These are phyloP conservation scores for Zelleria hepariella DNA, from an alignment of 2,888 invertebrate genomes.

Conservation along the genomic window DNA sequence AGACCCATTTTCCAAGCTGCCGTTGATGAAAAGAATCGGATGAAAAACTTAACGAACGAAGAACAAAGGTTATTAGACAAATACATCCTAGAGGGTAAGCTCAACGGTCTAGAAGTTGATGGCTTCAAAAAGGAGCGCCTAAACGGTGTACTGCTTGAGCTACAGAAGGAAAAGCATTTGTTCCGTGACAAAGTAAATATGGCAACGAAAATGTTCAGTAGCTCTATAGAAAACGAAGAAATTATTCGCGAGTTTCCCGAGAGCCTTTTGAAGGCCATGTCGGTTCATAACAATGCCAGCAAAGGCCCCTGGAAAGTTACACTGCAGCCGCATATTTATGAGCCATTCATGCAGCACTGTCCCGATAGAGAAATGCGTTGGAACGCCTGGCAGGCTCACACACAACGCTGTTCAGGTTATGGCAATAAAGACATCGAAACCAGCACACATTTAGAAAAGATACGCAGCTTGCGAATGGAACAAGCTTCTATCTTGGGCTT, in stretches of 20 bases:
- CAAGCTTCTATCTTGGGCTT: conserved; percentile 86
- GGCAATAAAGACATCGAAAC: conserved; percentile 77
- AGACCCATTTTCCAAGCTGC: conserved; percentile 78
- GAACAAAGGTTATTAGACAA: conserved; percentile 82
- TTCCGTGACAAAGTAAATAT: conserved; percentile 79
- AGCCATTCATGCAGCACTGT: conserved; percentile 87
- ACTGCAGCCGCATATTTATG: conserved; percentile 79
- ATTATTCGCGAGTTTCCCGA: conserved; percentile 82
- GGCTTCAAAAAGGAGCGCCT: conserved; percentile 60
- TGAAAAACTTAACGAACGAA: conserved; percentile 67
- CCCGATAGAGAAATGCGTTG: conserved; percentile 82
- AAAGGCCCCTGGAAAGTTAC: conserved; percentile 89
- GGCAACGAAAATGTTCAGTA: conserved; percentile 77
- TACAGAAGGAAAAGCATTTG: conserved; percentile 69
- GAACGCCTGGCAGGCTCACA: conserved; percentile 88
- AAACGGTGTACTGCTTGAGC: conserved; percentile 58
- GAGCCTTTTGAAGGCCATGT: conserved; percentile 75
- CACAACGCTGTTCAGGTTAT: conserved; percentile 77
- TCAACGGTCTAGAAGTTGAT: conserved; percentile 84
- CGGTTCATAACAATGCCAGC: conserved; percentile 72
- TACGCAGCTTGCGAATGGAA: conserved; percentile 76
- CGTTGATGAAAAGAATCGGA: conserved; percentile 64
- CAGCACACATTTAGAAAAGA: conserved; percentile 82
- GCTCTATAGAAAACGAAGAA: conserved; percentile 75
- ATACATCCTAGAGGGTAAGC: conserved; percentile 83